These are phyloP conservation scores for Garra rufa DNA, from an alignment of 2,113 vertebrate species.

Conservation along the genomic window DNA sequence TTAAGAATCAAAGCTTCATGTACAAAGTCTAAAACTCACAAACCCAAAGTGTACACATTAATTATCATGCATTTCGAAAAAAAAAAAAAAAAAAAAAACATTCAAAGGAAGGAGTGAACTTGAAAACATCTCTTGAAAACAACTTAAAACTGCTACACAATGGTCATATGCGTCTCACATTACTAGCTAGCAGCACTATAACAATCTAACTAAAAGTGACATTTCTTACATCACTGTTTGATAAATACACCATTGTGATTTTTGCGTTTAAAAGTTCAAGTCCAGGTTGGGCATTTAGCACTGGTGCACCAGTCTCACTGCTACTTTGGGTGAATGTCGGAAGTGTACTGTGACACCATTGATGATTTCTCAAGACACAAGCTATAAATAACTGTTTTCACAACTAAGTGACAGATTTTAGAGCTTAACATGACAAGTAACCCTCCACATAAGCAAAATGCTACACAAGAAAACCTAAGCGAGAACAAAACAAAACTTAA, in stretches of 20 bases:
- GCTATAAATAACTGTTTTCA: slow-evolving; percentile 55
- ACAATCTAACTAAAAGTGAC: neutral
- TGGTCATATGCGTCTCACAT: no score
- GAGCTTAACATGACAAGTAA: neutral
- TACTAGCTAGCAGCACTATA: neutral
- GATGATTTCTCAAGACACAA: slow-evolving; percentile 6
- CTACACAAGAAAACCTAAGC: no score
- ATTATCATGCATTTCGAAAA: neutral
- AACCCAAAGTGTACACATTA: neutral
- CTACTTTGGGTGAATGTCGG: slow-evolving; percentile 47
- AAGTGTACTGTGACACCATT: slow-evolving; percentile 50
- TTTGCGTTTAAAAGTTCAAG: slow-evolving; percentile 31
- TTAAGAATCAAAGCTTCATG: slow-evolving; percentile 9
- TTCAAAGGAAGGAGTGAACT: neutral
- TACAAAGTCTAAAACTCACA: slow-evolving; percentile 14
- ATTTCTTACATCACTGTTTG: neutral
- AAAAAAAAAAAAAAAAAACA: slow-evolving; percentile 3
- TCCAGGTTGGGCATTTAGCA: slow-evolving; percentile 28
- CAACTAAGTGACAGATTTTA: neutral
- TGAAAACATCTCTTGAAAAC: neutral
- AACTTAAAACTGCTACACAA: neutral
- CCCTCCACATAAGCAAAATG: neutral
- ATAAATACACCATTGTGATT: slow-evolving; percentile 6
- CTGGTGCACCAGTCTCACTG: neutral
- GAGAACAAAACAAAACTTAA: neutral